Base-by-base conservation (phyloP, 23 tunicate species). In the Trididemnum clinides region DNA sequence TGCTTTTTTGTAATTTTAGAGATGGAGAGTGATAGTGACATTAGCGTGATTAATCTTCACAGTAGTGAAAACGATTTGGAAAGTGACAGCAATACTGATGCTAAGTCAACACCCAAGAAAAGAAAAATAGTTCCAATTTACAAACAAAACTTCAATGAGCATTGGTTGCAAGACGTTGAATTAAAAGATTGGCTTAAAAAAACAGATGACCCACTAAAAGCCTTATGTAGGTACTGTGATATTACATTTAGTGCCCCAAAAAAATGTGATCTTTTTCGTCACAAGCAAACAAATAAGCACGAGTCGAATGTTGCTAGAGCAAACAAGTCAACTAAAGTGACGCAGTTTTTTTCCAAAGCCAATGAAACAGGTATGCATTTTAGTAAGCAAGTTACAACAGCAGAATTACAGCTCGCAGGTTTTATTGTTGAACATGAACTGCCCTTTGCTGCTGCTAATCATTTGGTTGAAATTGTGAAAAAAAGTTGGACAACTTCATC, bases 311-410 rank as follows among this genome's bases (percentile, higher is more conserved):
- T 73, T 73, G 25, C 80, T 73, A 57, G 57, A 73, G 54, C 80
- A 73, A 73, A 73, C 37, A 73, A 73, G 29, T 73, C 57, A 73
- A 15, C 57, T 37, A 38, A 73, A 39, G 57, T 73, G 57, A 73
- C 80, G 28, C 80, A 73, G 29, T 73, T 73, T 37, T 73, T 73
- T 73, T 37, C 57, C 80, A 73, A 73, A 37, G 57, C 57, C n/a
- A 37, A 73, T 73, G 80, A 73, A 73, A 73, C 80, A 35, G 57
- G 80, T 73, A 37, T 73, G 80, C 57, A 73, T 73, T 73, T 37
- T 73, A 73, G 80, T 29, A 73, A 37, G 28, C 80, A 73, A 73
- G 80, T 38, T 73, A 57, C 80, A 12, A 73, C 80, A 36, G 80
- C 80, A 37, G 80, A 73, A 73, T 73, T 73, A 37, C 80, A 73